phyloP scores from a whole-genome alignment of 2,113 vertebrate genomes.

The Mugil cephalus region DNA sequence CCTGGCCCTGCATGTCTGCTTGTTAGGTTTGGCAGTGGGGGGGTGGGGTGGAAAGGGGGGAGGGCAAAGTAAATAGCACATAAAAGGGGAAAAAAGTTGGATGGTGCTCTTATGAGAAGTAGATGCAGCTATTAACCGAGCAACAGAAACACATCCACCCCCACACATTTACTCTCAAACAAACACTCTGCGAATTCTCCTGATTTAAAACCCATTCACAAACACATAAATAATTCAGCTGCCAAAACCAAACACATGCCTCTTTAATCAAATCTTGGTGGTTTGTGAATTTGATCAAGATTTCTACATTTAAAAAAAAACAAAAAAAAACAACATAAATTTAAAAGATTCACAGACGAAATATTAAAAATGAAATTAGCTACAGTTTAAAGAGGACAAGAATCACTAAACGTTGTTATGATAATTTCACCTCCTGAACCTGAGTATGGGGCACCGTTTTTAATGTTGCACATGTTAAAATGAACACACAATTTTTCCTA shows the following conservation, averaged over 20 bases:
- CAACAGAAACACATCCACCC: constrained; percentile 3
- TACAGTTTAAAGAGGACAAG: too few species aligned
- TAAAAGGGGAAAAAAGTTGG: constrained; percentile 50
- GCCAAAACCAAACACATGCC: constrained; percentile 3
- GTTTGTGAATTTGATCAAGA: constrained; percentile 2
- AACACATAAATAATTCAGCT: constrained; percentile 7
- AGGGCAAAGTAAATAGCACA: constrained; percentile 51
- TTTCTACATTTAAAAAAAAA: not conserved
- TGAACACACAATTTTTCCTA: too few species aligned
- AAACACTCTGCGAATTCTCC: constrained; percentile 5
- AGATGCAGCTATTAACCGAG: constrained; percentile 42
- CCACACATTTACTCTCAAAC: not conserved
- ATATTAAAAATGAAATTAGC: too few species aligned
- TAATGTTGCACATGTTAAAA: too few species aligned
- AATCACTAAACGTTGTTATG: too few species aligned
- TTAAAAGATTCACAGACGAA: too few species aligned
- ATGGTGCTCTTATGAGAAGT: constrained; percentile 54
- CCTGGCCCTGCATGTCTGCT: constrained; percentile 41
- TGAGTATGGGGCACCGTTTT: too few species aligned
- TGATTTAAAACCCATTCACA: constrained; percentile 32
- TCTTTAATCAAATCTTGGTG: not conserved
- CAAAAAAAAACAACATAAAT: not conserved
- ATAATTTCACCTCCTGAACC: too few species aligned
- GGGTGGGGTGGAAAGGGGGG: not conserved
- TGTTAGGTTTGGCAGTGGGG: constrained; percentile 71